A percentile compares a stretch with the other conserved stretches of the same genome.
Conservation (phyloP, 1,140 invertebrate genomes). For the Tenebrio molitor region DNA sequence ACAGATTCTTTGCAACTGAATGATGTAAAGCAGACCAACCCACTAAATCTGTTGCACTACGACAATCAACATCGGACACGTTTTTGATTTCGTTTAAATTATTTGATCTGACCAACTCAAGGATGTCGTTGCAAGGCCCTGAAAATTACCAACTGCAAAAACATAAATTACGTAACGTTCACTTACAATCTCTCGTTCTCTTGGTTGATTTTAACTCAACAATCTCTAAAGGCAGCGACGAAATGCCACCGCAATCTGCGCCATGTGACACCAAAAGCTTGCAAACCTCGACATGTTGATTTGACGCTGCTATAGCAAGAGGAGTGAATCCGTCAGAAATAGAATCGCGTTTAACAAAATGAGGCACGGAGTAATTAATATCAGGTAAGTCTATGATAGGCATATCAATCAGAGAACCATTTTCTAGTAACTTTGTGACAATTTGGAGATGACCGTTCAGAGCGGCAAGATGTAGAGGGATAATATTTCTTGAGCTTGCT, state of each 20-base stretch:
- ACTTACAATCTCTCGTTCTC: neutral
- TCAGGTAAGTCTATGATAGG: neutral
- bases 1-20: neutral
- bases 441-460: neutral
- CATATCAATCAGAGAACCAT: neutral
- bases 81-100: neutral
- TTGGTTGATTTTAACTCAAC: neutral
- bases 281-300: neutral
- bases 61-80: neutral
- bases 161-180: neutral
- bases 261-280: neutral
- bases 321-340: slow-evolving; percentile 1
- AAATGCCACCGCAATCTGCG: neutral
- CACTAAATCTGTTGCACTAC: neutral
- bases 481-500: neutral
- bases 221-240: neutral
- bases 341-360: neutral
- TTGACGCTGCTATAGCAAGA: neutral
- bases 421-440: neutral
- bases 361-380: neutral
- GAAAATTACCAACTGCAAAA: neutral
- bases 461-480: neutral
- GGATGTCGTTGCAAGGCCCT: neutral
- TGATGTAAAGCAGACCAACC: neutral
- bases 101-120: neutral